These are phyloP conservation scores for Plectropomus leopardus DNA, from an alignment of 2,113 vertebrate species.

Conservation along the genomic window DNA sequence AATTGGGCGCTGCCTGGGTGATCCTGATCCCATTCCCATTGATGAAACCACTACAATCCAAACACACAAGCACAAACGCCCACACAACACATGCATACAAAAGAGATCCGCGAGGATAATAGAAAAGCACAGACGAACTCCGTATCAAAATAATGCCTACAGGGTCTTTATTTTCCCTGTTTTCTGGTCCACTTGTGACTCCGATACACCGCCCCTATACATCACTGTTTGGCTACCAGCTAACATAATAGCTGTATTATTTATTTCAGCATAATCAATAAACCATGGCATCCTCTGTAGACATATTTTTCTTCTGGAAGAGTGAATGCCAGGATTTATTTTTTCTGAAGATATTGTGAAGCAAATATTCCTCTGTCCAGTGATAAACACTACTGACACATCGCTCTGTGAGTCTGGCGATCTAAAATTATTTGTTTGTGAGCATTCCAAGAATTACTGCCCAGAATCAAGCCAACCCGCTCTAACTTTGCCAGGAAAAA, in stretches of 20 bases:
- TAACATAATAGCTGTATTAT: slow-evolving; percentile 69
- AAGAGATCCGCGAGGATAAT: slow-evolving; percentile 60
- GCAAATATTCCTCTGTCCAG: slow-evolving; percentile 62
- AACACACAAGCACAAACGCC: slow-evolving; percentile 36
- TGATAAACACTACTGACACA: slow-evolving; percentile 71
- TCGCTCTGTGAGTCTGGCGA: slow-evolving; percentile 39
- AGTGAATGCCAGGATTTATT: slow-evolving; percentile 72
- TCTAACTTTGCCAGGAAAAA: slow-evolving; percentile 38
- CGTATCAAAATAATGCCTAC: slow-evolving; percentile 57
- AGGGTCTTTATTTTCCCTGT: slow-evolving; percentile 33
- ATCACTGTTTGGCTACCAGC: slow-evolving; percentile 61
- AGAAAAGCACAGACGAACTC: slow-evolving; percentile 53
- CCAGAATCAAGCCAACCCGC: slow-evolving; percentile 30
- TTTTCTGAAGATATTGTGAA: slow-evolving; percentile 68
- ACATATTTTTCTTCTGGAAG: slow-evolving; percentile 63
- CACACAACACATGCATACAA: slow-evolving; percentile 51
- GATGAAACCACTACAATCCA: slow-evolving; percentile 54
- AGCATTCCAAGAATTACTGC: slow-evolving; percentile 64
- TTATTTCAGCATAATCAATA: slow-evolving; percentile 79
- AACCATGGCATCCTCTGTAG: slow-evolving; percentile 66
- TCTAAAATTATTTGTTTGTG: slow-evolving; percentile 74
- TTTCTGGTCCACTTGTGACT: slow-evolving; percentile 47
- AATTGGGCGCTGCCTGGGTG: slow-evolving; percentile 50
- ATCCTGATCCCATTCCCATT: slow-evolving; percentile 57
- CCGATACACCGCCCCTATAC: slow-evolving; percentile 36